Conservation (phyloP, 2,113 vertebrate species). For the Daboia siamensis region DNA sequence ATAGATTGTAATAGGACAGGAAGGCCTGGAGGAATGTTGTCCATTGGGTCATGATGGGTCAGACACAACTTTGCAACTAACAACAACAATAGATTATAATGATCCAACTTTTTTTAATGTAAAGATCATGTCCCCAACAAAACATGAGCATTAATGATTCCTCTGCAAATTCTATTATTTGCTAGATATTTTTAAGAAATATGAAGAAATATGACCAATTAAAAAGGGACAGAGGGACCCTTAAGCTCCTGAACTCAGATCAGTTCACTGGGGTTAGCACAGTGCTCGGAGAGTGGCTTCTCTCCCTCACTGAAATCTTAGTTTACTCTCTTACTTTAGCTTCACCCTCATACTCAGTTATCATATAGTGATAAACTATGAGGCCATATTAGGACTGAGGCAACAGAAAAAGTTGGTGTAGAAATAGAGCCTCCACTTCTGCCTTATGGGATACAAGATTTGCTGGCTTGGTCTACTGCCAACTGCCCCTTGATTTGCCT, state of each 20-base stretch:
- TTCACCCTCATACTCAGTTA: background rate
- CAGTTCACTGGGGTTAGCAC: background rate
- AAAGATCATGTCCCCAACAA: background rate
- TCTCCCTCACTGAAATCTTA: background rate
- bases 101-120: background rate
- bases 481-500: background rate
- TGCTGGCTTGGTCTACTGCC: background rate
- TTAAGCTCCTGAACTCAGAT: background rate
- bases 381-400: background rate
- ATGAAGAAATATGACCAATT: background rate
- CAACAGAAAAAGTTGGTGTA: background rate
- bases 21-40: too few relatives aligned
- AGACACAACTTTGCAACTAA: too few relatives aligned
- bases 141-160: background rate
- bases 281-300: background rate
- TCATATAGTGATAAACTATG: background rate
- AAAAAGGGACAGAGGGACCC: background rate
- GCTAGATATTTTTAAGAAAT: background rate
- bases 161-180: background rate
- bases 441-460: background rate
- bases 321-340: background rate
- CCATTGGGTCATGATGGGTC: too few relatives aligned
- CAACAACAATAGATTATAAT: background rate
- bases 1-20: background rate
- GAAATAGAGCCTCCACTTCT: background rate